These are phyloP conservation scores for Melieria picta DNA, from an alignment of 2,888 invertebrate genomes.

Conservation along the genomic window DNA sequence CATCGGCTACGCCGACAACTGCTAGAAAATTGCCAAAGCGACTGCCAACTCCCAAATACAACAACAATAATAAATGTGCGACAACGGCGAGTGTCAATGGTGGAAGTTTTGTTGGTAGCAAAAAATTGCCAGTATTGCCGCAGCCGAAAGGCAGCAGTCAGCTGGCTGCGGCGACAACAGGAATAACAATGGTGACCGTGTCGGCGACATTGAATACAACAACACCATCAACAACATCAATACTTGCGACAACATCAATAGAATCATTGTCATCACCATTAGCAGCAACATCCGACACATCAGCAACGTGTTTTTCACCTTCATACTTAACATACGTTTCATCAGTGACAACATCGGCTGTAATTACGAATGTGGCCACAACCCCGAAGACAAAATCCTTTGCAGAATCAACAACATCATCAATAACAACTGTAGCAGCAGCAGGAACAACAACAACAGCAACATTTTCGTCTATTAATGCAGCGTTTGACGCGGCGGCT, in stretches of 20 bases:
- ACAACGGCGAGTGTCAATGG: conserved; percentile 11
- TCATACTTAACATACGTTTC: conserved; percentile 8
- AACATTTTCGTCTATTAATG: neutral
- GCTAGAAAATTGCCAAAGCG: conserved; percentile 51
- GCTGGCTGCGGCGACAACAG: conserved; percentile 16
- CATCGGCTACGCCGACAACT: conserved; percentile 22
- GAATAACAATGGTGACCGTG: conserved; percentile 6
- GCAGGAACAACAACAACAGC: neutral
- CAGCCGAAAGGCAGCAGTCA: neutral
- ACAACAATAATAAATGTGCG: conserved; percentile 19
- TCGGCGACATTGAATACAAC: conserved; percentile 1
- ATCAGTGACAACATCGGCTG: conserved; percentile 28
- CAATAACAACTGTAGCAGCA: conserved; percentile 27
- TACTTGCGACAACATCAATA: conserved; percentile 5
- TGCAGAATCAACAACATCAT: conserved; percentile 36
- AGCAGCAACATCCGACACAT: conserved; percentile 35
- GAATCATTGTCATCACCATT: conserved; percentile 11
- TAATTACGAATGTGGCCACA: neutral
- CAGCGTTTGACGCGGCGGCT: no score
- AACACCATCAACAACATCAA: conserved; percentile 17
- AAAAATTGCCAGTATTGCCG: conserved; percentile 47
- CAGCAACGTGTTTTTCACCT: conserved; percentile 7
- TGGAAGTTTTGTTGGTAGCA: conserved; percentile 21
- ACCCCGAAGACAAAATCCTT: conserved; percentile 19
- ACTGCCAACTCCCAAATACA: conserved; percentile 38